Evolutionary conservation across 2,888 invertebrate genomes (phyloP).

Genomic region (Galerucella calmariensis): DNA sequence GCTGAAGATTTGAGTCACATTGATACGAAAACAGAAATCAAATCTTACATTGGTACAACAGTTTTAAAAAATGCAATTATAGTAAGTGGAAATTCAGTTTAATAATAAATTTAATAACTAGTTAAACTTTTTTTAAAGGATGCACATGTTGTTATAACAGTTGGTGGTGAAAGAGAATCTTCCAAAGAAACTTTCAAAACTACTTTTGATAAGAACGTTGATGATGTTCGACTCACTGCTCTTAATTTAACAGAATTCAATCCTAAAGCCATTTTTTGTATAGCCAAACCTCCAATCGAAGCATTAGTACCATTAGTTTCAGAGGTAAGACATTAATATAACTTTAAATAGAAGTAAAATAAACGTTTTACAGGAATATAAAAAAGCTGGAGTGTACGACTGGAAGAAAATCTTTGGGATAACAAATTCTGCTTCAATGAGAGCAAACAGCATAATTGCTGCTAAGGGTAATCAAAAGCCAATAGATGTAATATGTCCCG

Average conservation of each 20-base stretch:
- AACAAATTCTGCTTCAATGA: conserved; percentile 52
- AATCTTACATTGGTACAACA: conserved; percentile 55
- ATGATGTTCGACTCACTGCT: conserved; percentile 56
- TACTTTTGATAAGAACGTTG: conserved; percentile 58
- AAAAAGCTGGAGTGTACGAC: conserved; percentile 58
- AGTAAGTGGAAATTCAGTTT: conserved; percentile 47
- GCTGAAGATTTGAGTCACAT: conserved; percentile 60
- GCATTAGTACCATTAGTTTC: conserved; percentile 61
- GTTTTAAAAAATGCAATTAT: conserved; percentile 55
- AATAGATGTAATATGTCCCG: conserved; percentile 54
- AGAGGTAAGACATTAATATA: conserved; percentile 52
- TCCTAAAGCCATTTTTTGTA: conserved; percentile 57
- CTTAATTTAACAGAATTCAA: conserved; percentile 61
- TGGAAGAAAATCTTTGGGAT: conserved; percentile 59
- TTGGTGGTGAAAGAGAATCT: conserved; percentile 57
- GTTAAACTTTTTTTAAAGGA: conserved; percentile 48
- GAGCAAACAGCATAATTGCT: conserved; percentile 56
- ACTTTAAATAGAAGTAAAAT: too few relatives aligned
- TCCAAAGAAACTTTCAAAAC: conserved; percentile 50
- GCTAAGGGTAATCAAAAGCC: conserved; percentile 46
- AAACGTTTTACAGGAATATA: conserved; percentile 56
- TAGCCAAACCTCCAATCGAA: conserved; percentile 60
- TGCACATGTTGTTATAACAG: conserved; percentile 57
- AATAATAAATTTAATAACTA: neutral
- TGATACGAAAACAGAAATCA: conserved; percentile 57